Evolutionary conservation across 30 jellyfish, hydroid and myxozoan genomes (phyloP), one percentile per base, ranked within the genome.

Genomic region (Pseudorhiza aurosa): DNA sequence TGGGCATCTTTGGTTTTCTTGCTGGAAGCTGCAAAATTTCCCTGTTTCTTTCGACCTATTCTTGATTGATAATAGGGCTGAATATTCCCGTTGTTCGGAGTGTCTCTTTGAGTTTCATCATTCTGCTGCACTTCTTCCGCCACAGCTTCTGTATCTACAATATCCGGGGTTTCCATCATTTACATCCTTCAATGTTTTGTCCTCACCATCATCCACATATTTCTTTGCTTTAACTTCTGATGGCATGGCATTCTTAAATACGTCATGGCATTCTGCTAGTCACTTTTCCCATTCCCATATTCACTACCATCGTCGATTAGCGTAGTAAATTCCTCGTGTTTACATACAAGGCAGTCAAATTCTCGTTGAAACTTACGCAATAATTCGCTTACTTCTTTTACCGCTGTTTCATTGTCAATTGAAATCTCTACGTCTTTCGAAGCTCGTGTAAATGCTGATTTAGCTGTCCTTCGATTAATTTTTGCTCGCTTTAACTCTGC

Each of bases 1-100:
- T 53, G 49, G 95, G 95, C 88, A 83, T 40, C 70, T 70, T 58
- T 11, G 88, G 85, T 58, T 56, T 81, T 68, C 81, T 32, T 68
- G 37, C 69, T 69, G 68, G 60, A 67, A 69, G 4, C 94, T 78
- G 56, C 86, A 67, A 58, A 68, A 35, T 43, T 67, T 59, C 85
- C 53, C 69, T 81, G 72, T 58, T 25, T 65, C 55, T 17, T 0
- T 53, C 47, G 85, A 37, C 25, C 39, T 65, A 63, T 53, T 63
- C 2, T 46, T 47, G n/a, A 19, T 68, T 65, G 7, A 56, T 71
- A 45, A 46, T 26, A 12, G 18, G 2, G 39, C 47, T n/a, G 22
- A 49, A 9, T 68, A 50, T 31, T n/a, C 39, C 42, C 59, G 15
- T 65, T 21, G 77, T 39, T 81, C 37, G 40, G 27, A 30, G 56